A percentile compares a stretch with the other conserved stretches of the same genome.
Conservation (phyloP, 2,113 vertebrate genomes). For the Pyrgilauda ruficollis region DNA sequence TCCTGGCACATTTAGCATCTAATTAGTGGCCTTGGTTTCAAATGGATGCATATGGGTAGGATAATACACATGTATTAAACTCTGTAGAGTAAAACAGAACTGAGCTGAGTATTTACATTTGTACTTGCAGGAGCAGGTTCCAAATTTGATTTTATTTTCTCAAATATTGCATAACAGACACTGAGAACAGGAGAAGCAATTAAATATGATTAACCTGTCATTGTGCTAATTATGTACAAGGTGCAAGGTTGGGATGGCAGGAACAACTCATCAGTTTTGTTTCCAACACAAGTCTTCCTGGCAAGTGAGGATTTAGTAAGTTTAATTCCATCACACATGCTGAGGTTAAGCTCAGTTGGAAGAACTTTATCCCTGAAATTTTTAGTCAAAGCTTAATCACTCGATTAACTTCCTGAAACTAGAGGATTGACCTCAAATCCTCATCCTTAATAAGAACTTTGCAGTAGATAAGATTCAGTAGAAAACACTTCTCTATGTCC, state of each 20-base stretch:
- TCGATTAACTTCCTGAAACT: constrained; percentile 16
- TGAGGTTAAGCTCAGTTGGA: not conserved
- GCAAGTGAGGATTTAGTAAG: not conserved
- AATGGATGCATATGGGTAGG: not conserved
- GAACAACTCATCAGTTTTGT: not conserved
- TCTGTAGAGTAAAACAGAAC: not conserved
- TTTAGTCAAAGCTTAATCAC: constrained; percentile 29
- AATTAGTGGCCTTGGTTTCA: constrained; percentile 19
- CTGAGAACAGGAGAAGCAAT: not conserved
- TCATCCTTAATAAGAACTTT: not conserved
- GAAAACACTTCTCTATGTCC: not conserved
- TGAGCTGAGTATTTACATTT: not conserved
- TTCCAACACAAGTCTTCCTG: not conserved
- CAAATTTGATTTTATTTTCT: constrained; percentile 7
- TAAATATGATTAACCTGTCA: not conserved
- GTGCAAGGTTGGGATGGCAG: not conserved
- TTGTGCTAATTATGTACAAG: not conserved
- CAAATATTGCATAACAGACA: not conserved
- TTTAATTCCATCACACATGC: not conserved
- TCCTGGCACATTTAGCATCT: constrained; percentile 1
- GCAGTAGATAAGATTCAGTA: not conserved
- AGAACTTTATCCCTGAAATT: constrained; percentile 26
- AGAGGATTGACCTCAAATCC: constrained; percentile 11
- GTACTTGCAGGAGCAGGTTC: not conserved
- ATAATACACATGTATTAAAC: not conserved